Evolutionary conservation across 37 sponge, comb jelly and placozoan species (phyloP), one percentile per base, ranked within the genome.

Genomic region (Geodia barretti): DNA sequence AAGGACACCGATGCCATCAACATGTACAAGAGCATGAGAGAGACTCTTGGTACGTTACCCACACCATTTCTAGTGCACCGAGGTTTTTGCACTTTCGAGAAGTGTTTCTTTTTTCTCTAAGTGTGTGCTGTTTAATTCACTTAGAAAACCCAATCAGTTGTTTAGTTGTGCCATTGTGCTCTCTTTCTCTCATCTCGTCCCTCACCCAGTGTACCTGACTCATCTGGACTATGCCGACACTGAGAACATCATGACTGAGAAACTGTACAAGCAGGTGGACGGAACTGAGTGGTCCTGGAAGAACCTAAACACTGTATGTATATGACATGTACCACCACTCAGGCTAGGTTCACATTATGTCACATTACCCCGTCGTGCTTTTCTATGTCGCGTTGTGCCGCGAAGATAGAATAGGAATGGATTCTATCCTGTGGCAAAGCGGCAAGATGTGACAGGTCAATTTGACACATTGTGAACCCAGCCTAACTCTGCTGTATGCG

Each of bases 11-110:
- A 98, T 62, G 99, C 99, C 68, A 96, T 98, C 70, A 97, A 83
- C 81, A 88, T 98, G 93, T 98, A 98, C 91, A 98, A 98, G 87
- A 96, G 89, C 58, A 98, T 98, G 99, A 83, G 99, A 70, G 99
- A 96, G 85, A 98, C 97, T 17, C 87, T 98, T 39, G 98, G 95
- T 95, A 79, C 38, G 78, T 34, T 47, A 7, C 14, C 54, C 7
- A 47, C 14, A 7, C 23, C 62, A 54, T 5, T 60, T 47, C 54
- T 47, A 14, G 7, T 47, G 54, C 54, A 47, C 14, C 7, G 14
- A 47, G 14, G 14, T 7, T 47, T 7, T 47, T 47, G 54, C 14
- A 17, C 54, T 47, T 17, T 7, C 54, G 7, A 14, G 14, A 47
- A 14, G 54, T 47, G 7, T 17, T 17, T 47, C 7, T 47, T 7